These are phyloP conservation scores for Drosophila varians DNA, from an alignment of 1,140 invertebrate genomes.

Conservation along the genomic window DNA sequence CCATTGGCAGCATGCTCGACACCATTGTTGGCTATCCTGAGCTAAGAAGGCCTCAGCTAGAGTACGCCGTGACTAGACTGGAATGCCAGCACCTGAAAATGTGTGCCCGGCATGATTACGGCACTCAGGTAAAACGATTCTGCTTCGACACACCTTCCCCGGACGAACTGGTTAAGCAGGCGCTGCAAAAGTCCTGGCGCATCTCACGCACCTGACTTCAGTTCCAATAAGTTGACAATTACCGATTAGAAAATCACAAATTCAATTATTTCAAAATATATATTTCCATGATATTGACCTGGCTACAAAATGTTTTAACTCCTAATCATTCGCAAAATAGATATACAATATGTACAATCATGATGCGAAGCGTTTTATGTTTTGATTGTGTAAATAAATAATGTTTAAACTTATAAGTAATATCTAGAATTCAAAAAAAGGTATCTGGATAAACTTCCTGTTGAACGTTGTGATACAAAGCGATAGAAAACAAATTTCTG, in stretches of 20 bases:
- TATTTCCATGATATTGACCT: not conserved
- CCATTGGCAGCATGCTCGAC: constrained; percentile 47
- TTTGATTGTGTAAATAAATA: no score
- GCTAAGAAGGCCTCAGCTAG: constrained; percentile 29
- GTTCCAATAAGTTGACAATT: constrained; percentile 29
- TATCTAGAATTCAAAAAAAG: no score
- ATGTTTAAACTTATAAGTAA: no score
- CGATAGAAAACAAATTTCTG: no score
- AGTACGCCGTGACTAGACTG: constrained; percentile 27
- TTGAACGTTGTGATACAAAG: no score
- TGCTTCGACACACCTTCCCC: constrained; percentile 71
- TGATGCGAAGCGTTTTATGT: no score
- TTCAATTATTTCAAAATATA: not conserved
- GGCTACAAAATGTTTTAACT: not conserved
- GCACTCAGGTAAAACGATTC: constrained; percentile 61
- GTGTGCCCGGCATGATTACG: constrained; percentile 41
- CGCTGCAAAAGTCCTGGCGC: constrained; percentile 58
- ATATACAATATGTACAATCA: not conserved
- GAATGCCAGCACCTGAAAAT: constrained; percentile 53
- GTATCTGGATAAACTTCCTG: no score
- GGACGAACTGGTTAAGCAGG: constrained; percentile 67
- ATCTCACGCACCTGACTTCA: constrained; percentile 47
- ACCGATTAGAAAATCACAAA: constrained; percentile 17
- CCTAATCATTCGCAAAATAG: not conserved
- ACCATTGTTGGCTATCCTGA: constrained; percentile 39